Evolutionary conservation across 2,797 vertebrate species (phyloP).

Genomic region (Ctenochaetus hawaiiensis): DNA sequence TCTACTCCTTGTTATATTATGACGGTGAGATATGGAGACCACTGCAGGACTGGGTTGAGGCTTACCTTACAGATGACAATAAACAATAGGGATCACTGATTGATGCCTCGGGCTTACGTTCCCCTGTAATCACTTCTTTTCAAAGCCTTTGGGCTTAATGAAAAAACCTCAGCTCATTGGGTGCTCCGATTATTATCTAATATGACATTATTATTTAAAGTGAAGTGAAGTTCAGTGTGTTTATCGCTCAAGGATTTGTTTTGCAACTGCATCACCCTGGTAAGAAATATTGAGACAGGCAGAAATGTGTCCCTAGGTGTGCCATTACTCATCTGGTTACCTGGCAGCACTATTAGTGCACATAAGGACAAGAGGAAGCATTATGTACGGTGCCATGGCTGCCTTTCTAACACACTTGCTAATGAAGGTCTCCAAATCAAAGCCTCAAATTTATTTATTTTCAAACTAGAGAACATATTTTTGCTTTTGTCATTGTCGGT

Average conservation of each 20-base stretch:
- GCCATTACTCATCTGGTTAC: constrained; percentile 57
- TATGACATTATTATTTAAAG: constrained; percentile 32
- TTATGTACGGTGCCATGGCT: constrained; percentile 16
- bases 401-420: constrained; percentile 15
- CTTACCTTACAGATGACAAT: constrained; percentile 4
- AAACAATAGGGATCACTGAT: constrained; percentile 36
- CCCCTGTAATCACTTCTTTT: constrained; percentile 44
- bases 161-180: constrained; percentile 20
- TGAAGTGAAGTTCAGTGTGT: constrained; percentile 2
- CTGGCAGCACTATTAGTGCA: constrained; percentile 35
- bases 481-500: background rate
- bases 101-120: constrained; percentile 22
- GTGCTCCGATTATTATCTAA: constrained; percentile 21
- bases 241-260: constrained; percentile 39
- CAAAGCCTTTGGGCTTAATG: constrained; percentile 31
- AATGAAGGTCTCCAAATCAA: constrained; percentile 17
- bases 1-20: constrained; percentile 19
- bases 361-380: constrained; percentile 8
- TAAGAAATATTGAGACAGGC: constrained; percentile 37
- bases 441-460: constrained; percentile 15
- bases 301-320: constrained; percentile 49
- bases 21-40: constrained; percentile 1
- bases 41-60: background rate
- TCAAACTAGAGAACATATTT: background rate
- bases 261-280: constrained; percentile 19